phyloP scores from a whole-genome alignment of 2,113 vertebrate genomes.

The Brienomyrus longianalis region DNA sequence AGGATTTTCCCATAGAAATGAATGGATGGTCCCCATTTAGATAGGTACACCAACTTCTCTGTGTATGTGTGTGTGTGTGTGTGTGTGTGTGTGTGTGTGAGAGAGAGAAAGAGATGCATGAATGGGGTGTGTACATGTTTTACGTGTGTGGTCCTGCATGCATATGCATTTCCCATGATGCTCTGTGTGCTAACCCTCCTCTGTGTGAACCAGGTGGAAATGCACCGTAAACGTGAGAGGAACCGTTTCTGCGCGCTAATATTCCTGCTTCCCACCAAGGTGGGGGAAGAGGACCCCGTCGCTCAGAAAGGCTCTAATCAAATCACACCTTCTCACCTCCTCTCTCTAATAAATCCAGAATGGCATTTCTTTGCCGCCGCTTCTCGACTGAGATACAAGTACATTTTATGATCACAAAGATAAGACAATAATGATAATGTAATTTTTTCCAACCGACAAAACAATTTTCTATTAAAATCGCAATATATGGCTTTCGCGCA shows the following conservation, averaged over 20 bases:
- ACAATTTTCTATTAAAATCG: constrained; percentile 1
- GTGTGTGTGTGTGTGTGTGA: background rate
- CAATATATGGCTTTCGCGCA: background rate
- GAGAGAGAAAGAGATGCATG: background rate
- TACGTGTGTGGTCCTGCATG: background rate
- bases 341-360: constrained; percentile 19
- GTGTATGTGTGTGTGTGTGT: background rate
- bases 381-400: constrained; percentile 1
- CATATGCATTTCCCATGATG: constrained; percentile 3
- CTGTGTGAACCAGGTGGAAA: background rate
- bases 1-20: background rate
- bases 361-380: constrained; percentile 9
- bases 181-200: background rate
- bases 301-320: constrained; percentile 28
- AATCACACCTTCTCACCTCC: constrained; percentile 24
- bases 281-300: constrained; percentile 28
- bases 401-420: background rate
- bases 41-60: too few species aligned
- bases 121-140: background rate
- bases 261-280: constrained; percentile 37
- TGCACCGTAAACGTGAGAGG: constrained; percentile 22
- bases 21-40: background rate
- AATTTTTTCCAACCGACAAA: background rate
- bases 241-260: constrained; percentile 27
- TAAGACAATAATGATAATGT: background rate